Evolutionary conservation across 1,140 invertebrate species (phyloP).

Genomic region (Drosophila aff.): DNA sequence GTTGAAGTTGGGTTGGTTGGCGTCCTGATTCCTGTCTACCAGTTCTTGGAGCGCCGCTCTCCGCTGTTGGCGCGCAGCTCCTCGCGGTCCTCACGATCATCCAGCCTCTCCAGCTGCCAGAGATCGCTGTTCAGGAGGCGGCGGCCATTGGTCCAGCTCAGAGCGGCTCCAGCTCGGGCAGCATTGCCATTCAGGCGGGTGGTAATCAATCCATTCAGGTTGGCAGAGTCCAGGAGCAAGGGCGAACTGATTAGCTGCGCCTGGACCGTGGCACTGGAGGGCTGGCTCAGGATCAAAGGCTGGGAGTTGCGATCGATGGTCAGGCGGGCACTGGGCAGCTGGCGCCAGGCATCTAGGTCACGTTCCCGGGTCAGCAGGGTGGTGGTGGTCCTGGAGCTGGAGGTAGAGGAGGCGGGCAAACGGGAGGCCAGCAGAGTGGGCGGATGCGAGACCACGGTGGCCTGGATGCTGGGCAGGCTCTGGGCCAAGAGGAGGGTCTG

Average conservation of each 20-base stretch:
- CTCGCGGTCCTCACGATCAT: conserved; percentile 41
- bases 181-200: conserved; percentile 72
- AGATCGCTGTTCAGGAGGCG: conserved; percentile 61
- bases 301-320: conserved; percentile 71
- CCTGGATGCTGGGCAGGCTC: conserved; percentile 68
- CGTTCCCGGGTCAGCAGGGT: conserved; percentile 59
- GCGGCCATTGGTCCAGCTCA: conserved; percentile 66
- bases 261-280: conserved; percentile 77
- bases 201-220: conserved; percentile 62
- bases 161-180: conserved; percentile 44
- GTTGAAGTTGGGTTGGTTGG: conserved; percentile 27
- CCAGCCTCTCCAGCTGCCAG: conserved; percentile 67
- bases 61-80: conserved; percentile 48
- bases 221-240: conserved; percentile 58
- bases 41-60: conserved; percentile 50
- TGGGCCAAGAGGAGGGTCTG: conserved; percentile 63
- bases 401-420: conserved; percentile 17
- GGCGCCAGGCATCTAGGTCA: conserved; percentile 70
- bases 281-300: conserved; percentile 67
- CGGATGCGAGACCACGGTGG: conserved; percentile 74
- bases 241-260: conserved; percentile 76
- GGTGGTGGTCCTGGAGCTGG: conserved; percentile 30
- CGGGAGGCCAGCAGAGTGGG: conserved; percentile 68
- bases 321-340: conserved; percentile 60
- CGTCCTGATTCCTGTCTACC: conserved; percentile 27